A percentile compares a stretch with the other conserved stretches of the same genome.
Evolutionary conservation across 2,113 vertebrate species (phyloP).

Genomic region (Oncorhynchus gorbuscha): DNA sequence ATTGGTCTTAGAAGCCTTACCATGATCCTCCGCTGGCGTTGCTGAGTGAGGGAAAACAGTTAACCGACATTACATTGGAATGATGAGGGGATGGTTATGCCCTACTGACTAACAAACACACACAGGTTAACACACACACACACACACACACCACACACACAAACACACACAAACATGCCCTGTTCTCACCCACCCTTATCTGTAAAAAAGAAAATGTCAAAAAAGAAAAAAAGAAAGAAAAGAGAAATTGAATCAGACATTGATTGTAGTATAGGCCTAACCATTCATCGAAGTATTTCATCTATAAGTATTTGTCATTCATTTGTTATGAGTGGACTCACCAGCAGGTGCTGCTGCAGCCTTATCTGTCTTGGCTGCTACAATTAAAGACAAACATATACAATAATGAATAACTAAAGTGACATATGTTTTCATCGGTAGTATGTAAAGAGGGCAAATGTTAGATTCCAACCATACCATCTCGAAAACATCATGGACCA

Average conservation of each 20-base stretch:
- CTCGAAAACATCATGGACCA: background rate
- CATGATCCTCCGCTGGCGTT: slow-evolving; percentile 49
- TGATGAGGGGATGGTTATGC: background rate
- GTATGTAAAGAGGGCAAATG: background rate
- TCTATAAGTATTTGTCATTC: background rate
- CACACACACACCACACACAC: slow-evolving; percentile 17
- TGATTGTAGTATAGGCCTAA: background rate
- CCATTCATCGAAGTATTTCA: background rate
- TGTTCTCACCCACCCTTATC: slow-evolving; percentile 50
- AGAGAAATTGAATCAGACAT: slow-evolving; percentile 6
- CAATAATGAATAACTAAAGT: slow-evolving; percentile 55
- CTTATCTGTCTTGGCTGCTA: slow-evolving; percentile 60
- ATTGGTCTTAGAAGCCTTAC: slow-evolving; percentile 55
- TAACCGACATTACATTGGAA: slow-evolving; percentile 23
- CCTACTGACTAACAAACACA: background rate
- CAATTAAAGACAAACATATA: slow-evolving; percentile 61
- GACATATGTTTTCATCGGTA: slow-evolving; percentile 6
- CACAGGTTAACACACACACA: slow-evolving; percentile 11
- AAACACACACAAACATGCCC: slow-evolving; percentile 13
- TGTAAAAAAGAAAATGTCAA: slow-evolving; percentile 30
- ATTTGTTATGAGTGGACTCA: slow-evolving; percentile 49
- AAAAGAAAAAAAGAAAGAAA: background rate
- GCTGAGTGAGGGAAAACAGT: slow-evolving; percentile 55
- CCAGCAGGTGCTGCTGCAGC: slow-evolving; percentile 72
- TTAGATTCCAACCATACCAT: no score